Percentiles rank a stretch among this genome's conserved stretches.
phyloP scores from a whole-genome alignment of 2,113 vertebrate species.

The Pachypanchax playfairii region DNA sequence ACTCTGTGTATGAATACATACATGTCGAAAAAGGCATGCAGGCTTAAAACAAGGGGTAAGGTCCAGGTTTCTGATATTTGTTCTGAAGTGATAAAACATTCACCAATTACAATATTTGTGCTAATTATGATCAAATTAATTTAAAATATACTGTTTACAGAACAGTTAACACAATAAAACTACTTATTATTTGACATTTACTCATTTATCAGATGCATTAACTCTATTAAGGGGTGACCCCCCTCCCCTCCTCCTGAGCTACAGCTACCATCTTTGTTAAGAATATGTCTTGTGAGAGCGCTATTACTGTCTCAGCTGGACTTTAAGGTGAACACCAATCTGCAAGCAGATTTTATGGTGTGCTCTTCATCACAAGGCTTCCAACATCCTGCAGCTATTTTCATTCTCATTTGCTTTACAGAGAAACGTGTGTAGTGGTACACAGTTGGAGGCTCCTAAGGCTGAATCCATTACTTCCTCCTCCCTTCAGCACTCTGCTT shows the following conservation, averaged over 20 bases:
- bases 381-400: constrained; percentile 19
- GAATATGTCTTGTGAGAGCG: not conserved
- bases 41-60: constrained; percentile 3
- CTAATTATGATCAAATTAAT: too few species aligned
- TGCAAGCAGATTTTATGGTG: constrained; percentile 11
- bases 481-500: constrained; percentile 17
- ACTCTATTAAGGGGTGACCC: not conserved
- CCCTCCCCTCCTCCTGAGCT: too few species aligned
- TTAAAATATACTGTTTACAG: too few species aligned
- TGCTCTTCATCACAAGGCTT: constrained; percentile 8
- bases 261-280: not conserved
- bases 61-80: constrained; percentile 3
- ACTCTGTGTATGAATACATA: not conserved
- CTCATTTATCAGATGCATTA: not conserved
- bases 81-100: too few species aligned
- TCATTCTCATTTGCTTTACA: constrained; percentile 26
- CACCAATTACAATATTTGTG: too few species aligned
- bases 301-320: constrained; percentile 12
- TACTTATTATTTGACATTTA: not conserved
- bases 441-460: constrained; percentile 28
- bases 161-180: too few species aligned
- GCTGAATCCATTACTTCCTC: constrained; percentile 6
- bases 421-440: constrained; percentile 11
- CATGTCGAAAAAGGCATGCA: not conserved
- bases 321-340: constrained; percentile 12